These are phyloP conservation scores for Pelagia noctiluca DNA, from an alignment of 30 jellyfish, hydroid and myxozoan species.

Conservation along the genomic window DNA sequence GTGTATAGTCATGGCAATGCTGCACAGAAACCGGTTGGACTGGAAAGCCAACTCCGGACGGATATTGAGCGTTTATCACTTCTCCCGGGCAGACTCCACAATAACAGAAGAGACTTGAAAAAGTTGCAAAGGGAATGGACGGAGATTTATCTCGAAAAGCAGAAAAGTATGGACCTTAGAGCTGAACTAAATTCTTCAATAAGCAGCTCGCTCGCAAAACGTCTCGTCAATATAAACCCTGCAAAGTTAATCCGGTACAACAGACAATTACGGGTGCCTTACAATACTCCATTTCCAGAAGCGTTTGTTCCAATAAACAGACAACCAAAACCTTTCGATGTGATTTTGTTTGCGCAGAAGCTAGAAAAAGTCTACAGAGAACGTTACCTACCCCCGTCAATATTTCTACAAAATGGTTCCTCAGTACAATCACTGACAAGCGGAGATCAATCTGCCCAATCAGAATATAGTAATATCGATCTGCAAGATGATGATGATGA, in stretches of 20 bases:
- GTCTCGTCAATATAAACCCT: conserved; percentile 50
- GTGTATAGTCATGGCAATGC: background rate
- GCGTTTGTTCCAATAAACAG: background rate
- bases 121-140: background rate
- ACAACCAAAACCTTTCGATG: conserved; percentile 44
- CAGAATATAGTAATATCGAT: too few species aligned
- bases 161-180: background rate
- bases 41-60: background rate
- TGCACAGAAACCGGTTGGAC: background rate
- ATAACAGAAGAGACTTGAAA: background rate
- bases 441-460: background rate
- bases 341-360: conserved; percentile 42
- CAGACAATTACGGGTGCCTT: conserved; percentile 35
- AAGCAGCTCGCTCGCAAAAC: conserved; percentile 39
- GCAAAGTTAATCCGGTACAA: conserved; percentile 1
- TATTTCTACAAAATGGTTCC: background rate
- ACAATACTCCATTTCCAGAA: conserved; percentile 37
- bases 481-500: conserved; percentile 18
- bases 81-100: background rate
- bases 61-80: background rate
- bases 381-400: conserved; percentile 23
- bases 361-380: conserved; percentile 23
- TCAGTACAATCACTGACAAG: conserved; percentile 4
- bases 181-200: background rate
- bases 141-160: background rate